Base-by-base conservation (phyloP, 1,140 invertebrate genomes). In the Sinonovacula constricta region DNA sequence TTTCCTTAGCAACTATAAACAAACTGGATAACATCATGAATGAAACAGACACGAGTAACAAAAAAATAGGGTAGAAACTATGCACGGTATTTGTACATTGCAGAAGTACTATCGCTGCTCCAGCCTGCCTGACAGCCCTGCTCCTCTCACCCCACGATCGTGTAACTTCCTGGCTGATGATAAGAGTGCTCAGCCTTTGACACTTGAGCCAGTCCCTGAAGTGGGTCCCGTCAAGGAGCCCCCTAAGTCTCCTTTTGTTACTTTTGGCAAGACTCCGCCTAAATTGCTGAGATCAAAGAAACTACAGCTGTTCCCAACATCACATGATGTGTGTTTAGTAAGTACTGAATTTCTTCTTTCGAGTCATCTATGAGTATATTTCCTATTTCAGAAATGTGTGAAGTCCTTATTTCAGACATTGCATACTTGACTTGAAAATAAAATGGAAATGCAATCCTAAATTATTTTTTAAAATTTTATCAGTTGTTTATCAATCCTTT, bases 191-290 rank as follows among this genome's bases (percentile, higher is more conserved):
- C 77, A 75, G 51, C 79, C 79, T 22, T 67, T 82, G 18, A 63
- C 69, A 56, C 18, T 74, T 67, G 71, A 83, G 71, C 53, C 67
- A 34, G 67, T 82, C 49, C 70, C 65, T n/a, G 45, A 60, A 0
- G 63, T 65, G 54, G 33, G 67, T 49, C 75, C 69, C n/a, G 60
- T 65, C 22, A 54, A 39, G 5, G 69, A 59, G 18, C 69, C 59
- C 7, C 33, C 49, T n/a, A 75, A 81, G 22, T 85, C 85, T 12
- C 81, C 85, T 36, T 87, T 87, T 79, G 82, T 84, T 10, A 87
- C 85, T 18, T 87, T 87, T 74, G 85, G 85, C 3, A 87, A 87
- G 63, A 82, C 84, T 14, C 81, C 85, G 22, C 82, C 81, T 45
- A 82, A 80, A 57, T 24, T 79, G 18, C 49, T 71, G 30, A 51